Base-by-base conservation (phyloP, 1,140 invertebrate genomes). In the Lasaia peninsularis region DNA sequence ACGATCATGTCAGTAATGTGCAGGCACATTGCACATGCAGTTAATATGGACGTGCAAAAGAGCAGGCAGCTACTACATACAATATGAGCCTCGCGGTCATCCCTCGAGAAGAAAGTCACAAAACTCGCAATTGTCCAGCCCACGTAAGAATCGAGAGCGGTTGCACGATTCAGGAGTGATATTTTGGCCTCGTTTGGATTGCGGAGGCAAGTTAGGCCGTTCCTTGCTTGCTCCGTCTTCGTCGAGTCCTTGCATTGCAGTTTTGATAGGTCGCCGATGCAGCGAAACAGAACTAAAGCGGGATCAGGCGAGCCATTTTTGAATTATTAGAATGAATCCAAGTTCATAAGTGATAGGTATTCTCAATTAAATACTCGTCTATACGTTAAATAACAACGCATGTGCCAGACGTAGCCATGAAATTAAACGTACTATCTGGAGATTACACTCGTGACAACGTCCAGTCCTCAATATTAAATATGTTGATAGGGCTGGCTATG, bases 201-300 rank as follows among this genome's bases (percentile, higher is more conserved):
- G 33, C 79, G 62, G 53, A 85, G 69, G 55, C 86, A 88, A 9
- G 63, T 71, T 14, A 63, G 67, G 6, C 35, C 65, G 10, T 28
- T 62, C 51, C 16, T 57, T 60, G 59, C 56, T 67, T 61, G 59
- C 54, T 37, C 14, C n/a, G 24, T 49, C 24, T 56, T 64, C 32
- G 62, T 52, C 18, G 65, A 52, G 21, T 63, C 62, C 61, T 73
- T 75, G 65, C 83, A 85, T 70, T 73, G 75, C 60, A 89, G 64
- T 37, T 75, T 72, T 16, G 78, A 79, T 57, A 89, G 75, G 68
- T 88, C 86, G 44, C 85, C 83, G 73, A 90, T 80, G 76, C 88
- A 90, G 64, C 88, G 85, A 62, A 65, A 80, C 69, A 90, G 71
- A 67, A 89, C 88, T 90, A 71, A 52, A 73, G 68, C 65, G 72